Conservation (phyloP, 92 coral and sea anemone species). For the Zoanthus gigantus region DNA sequence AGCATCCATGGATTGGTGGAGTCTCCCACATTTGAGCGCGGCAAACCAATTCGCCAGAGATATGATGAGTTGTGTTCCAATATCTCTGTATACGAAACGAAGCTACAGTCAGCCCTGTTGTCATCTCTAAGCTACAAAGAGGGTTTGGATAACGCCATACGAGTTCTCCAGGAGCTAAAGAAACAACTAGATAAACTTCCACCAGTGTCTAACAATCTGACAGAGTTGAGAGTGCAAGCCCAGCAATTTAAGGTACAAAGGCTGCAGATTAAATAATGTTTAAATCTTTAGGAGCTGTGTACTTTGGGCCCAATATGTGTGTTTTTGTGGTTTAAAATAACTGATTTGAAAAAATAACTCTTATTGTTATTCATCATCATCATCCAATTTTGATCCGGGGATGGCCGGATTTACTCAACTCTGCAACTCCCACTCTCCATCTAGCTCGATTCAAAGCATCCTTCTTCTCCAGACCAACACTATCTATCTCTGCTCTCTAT, state of each 20-base stretch:
- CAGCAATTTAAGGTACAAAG: constrained; percentile 89
- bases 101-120: constrained; percentile 86
- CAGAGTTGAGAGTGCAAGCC: constrained; percentile 84
- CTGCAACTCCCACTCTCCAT: too few relatives aligned
- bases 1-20: constrained; percentile 84
- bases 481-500: too few relatives aligned
- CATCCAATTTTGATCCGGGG: too few relatives aligned
- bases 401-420: too few relatives aligned
- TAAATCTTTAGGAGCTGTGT: too few relatives aligned
- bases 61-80: constrained; percentile 90
- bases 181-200: constrained; percentile 86
- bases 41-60: constrained; percentile 90
- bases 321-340: too few relatives aligned
- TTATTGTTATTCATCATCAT: too few relatives aligned
- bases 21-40: constrained; percentile 73
- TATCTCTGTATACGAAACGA: constrained; percentile 85
- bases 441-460: too few relatives aligned
- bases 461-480: too few relatives aligned
- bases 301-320: too few relatives aligned
- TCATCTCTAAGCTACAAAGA: constrained; percentile 93
- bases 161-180: constrained; percentile 82
- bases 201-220: constrained; percentile 84
- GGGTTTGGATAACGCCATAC: constrained; percentile 84
- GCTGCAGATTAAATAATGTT: too few relatives aligned
- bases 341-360: too few relatives aligned